These are phyloP conservation scores for Drosophila tripunctata DNA, from an alignment of 2,888 invertebrate genomes.

Conservation along the genomic window DNA sequence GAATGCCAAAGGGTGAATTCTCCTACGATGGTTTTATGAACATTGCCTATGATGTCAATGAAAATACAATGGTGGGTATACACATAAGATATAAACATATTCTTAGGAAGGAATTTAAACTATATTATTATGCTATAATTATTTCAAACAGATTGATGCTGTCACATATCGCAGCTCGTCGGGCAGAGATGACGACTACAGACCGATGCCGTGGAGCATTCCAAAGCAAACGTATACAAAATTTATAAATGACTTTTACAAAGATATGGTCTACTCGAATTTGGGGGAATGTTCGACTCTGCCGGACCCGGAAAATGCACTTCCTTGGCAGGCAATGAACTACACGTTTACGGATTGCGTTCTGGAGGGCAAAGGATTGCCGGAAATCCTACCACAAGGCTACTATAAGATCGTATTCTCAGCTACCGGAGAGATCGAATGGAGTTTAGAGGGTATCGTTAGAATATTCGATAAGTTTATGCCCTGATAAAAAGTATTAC, in stretches of 20 bases:
- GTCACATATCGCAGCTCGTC: slow-evolving; percentile 36
- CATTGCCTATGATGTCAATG: neutral
- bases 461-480: slow-evolving; percentile 20
- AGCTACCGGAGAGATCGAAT: slow-evolving; percentile 32
- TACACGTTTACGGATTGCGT: slow-evolving; percentile 26
- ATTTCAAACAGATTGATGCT: slow-evolving; percentile 30
- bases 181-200: slow-evolving; percentile 53
- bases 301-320: neutral
- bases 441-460: slow-evolving; percentile 22
- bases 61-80: slow-evolving; percentile 35
- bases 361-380: slow-evolving; percentile 37
- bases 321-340: slow-evolving; percentile 3
- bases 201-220: slow-evolving; percentile 30
- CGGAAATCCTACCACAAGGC: slow-evolving; percentile 52
- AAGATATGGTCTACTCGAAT: slow-evolving; percentile 28
- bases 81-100: neutral
- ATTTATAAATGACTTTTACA: slow-evolving; percentile 33
- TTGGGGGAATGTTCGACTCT: slow-evolving; percentile 41
- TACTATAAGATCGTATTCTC: slow-evolving; percentile 39
- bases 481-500: neutral
- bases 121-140: too few relatives aligned
- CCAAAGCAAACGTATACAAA: slow-evolving; percentile 7
- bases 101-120: neutral
- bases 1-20: slow-evolving; percentile 20
- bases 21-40: neutral